Evolutionary conservation across 2,113 vertebrate species (phyloP).

Genomic region (Oplegnathus fasciatus): DNA sequence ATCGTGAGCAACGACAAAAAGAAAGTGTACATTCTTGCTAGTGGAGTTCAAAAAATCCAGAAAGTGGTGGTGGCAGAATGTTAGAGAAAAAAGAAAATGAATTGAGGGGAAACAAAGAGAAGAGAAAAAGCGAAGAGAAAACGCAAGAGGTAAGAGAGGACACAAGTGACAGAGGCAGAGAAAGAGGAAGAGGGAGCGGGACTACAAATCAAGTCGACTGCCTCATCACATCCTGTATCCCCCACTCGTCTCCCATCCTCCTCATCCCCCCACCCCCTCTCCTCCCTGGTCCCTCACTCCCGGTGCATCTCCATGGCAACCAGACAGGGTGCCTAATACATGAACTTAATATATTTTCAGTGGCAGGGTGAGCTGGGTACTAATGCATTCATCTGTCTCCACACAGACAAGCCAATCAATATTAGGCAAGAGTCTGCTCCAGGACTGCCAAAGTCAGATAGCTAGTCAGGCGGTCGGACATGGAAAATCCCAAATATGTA

Average conservation of each 20-base stretch:
- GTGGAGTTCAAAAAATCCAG: slow-evolving; percentile 33
- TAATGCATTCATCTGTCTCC: slow-evolving; percentile 88
- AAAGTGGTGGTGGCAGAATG: slow-evolving; percentile 29
- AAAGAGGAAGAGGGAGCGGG: slow-evolving; percentile 63
- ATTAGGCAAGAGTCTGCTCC: slow-evolving; percentile 77
- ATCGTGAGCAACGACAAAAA: neutral
- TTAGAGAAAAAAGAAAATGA: neutral
- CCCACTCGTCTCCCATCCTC: slow-evolving; percentile 72
- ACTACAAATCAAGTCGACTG: slow-evolving; percentile 83
- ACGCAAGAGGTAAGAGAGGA: slow-evolving; percentile 46
- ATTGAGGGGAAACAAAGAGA: slow-evolving; percentile 19
- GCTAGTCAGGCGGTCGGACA: slow-evolving; percentile 45
- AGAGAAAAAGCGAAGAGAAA: neutral
- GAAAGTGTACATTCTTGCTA: slow-evolving; percentile 14
- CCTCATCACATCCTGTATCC: slow-evolving; percentile 82
- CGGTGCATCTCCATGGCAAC: slow-evolving; percentile 85
- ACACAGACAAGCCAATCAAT: slow-evolving; percentile 87
- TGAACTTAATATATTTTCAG: slow-evolving; percentile 89
- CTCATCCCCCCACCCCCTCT: slow-evolving; percentile 36
- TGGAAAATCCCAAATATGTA: slow-evolving; percentile 67
- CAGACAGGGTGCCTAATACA: slow-evolving; percentile 88
- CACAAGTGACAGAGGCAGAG: slow-evolving; percentile 68
- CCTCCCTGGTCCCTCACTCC: slow-evolving; percentile 71
- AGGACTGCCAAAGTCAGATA: slow-evolving; percentile 74
- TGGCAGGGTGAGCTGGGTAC: slow-evolving; percentile 85